Evolutionary conservation across 2,113 vertebrate genomes (phyloP), one percentile per base, ranked within the genome.

Genomic region (Glaucomys volans): DNA sequence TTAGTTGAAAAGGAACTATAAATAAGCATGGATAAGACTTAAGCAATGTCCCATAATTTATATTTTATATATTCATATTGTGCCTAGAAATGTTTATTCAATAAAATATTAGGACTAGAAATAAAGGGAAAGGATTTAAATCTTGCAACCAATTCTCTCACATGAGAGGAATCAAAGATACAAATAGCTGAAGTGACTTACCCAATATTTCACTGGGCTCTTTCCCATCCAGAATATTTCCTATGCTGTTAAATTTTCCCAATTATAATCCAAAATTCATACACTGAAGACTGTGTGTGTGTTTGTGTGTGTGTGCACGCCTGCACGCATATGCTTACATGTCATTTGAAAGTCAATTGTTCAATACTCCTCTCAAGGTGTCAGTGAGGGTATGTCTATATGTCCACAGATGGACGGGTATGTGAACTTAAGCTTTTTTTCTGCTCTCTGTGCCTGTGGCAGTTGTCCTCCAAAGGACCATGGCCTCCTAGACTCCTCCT

Each of bases 331-430:
- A 14, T 88, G 35, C 2, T 26, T 64, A 2, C 67, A 16, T 91
- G 71, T 54, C 76, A 64, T 57, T 90, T 96, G 50, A 95, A 96
- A 85, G 50, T 50, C 52, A 86, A 1, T 67, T 87, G 6, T 5
- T 86, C 86, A 72, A 52, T 66, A 67, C 11, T 35, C 1, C 50
- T 75, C 17, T 28, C 4, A 47, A 96, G 79, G 67, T 35, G 37
- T 5, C 22, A 40, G 2, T 37, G 13, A 50, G 35, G 24, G 9
- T 4, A 16, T 47, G 10, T 32, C 37, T 64, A 9, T 16, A 30
- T 54, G 22, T 66, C 28, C 84, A 0, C 4, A 9, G 32, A 37
- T 37, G 18, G 40, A 77, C 17, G 11, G 37, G 9, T 17, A 17
- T 18, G n/a, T 82, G 66, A 92, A 28, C 12, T 87, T 59, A 26